Evolutionary conservation across 1,140 invertebrate genomes (phyloP), one percentile per base, ranked within the genome.

Genomic region (Chelonus insularis): DNA sequence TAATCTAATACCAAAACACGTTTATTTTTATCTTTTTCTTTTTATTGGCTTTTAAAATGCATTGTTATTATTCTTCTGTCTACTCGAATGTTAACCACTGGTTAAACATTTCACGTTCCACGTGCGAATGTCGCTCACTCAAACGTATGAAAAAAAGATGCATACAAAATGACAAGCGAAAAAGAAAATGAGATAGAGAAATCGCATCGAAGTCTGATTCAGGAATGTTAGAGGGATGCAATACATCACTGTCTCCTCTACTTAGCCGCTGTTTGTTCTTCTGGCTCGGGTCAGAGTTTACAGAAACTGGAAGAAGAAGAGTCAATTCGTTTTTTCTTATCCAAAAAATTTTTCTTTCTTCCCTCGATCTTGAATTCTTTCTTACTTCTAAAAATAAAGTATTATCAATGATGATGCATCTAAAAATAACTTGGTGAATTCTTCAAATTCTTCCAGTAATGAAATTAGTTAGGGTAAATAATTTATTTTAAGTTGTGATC

Each of bases 181-280:
- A 57, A 34, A 34, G 32, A 39, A 39, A 4, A 39, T 12, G 36
- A 39, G n/a, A 39, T 39, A 39, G 9, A 39, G 58, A 66, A 68
- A 62, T 64, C 56, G 66, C 51, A 54, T 39, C 36, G 36, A 39
- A 39, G 36, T 39, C 14, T 39, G 36, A 29, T 34, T 47, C 43
- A 61, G 68, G 68, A 69, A 67, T 65, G 65, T 63, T 63, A 63
- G 63, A 66, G 67, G 69, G 69, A 71, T 70, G 69, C 68, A 60
- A 71, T 71, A 63, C 66, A 70, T 71, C 69, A 71, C 69, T 71
- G 69, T 71, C 69, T 61, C 45, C 37, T 39, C 37, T 39, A 12
- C 37, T 39, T 39, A 12, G 14, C n/a, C 37, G 7, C 37, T 39
- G 37, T 39, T 39, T 39, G 14, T 65, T 59, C 60, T 61, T 41